These are phyloP conservation scores for Sterna hirundo DNA, from an alignment of 2,113 vertebrate species.

Conservation along the genomic window DNA sequence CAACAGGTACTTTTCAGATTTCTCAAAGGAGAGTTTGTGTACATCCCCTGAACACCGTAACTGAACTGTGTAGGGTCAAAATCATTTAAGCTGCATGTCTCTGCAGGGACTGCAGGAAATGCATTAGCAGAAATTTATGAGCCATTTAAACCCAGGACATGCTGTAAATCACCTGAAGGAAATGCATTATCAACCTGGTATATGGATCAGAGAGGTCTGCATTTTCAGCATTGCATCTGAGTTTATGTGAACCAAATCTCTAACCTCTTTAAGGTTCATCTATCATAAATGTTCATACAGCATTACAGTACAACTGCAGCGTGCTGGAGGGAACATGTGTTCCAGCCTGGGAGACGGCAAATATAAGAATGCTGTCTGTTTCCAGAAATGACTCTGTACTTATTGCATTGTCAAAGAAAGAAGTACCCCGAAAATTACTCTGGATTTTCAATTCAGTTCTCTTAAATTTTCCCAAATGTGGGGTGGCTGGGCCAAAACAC, in stretches of 20 bases:
- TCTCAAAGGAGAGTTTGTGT: not conserved
- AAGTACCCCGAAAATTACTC: not conserved
- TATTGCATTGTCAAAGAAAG: not conserved
- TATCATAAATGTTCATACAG: not conserved
- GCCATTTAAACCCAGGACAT: not conserved
- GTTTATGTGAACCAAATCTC: not conserved
- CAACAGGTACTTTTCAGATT: not conserved
- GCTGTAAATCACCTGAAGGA: not conserved
- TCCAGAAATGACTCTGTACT: not conserved
- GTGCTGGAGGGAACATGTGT: not conserved
- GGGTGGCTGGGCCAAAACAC: not conserved
- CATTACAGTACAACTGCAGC: not conserved
- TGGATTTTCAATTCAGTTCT: not conserved
- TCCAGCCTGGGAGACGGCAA: not conserved
- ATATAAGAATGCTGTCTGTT: not conserved
- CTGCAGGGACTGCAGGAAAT: not conserved
- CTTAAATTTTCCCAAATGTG: not conserved
- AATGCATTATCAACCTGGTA: not conserved
- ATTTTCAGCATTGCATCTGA: not conserved
- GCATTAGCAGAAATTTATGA: not conserved
- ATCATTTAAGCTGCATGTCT: not conserved
- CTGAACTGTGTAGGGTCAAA: not conserved
- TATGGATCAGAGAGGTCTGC: not conserved
- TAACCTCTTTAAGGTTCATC: not conserved
- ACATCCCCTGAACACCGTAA: not conserved